These are phyloP conservation scores for Erynnis tages DNA, from an alignment of 2,888 invertebrate genomes.

Conservation along the genomic window DNA sequence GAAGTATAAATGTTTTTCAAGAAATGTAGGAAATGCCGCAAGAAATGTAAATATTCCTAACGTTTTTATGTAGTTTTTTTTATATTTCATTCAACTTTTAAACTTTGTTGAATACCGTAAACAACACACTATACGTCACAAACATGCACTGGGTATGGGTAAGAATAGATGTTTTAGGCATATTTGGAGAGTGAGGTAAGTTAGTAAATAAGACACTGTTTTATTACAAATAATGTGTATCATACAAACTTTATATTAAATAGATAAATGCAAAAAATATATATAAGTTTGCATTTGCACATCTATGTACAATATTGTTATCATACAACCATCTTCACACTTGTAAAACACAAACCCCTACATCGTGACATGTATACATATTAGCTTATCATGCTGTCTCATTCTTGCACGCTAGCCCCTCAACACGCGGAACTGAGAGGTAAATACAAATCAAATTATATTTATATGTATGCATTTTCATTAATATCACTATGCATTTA, in stretches of 20 bases:
- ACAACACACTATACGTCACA: too few relatives aligned
- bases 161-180: too few relatives aligned
- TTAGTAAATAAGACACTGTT: too few relatives aligned
- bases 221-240: too few relatives aligned
- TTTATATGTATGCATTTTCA: neutral
- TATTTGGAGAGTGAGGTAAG: too few relatives aligned
- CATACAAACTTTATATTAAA: too few relatives aligned
- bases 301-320: too few relatives aligned
- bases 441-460: constrained; percentile 53
- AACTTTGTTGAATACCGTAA: too few relatives aligned
- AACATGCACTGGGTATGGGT: too few relatives aligned
- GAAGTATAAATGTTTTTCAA: constrained; percentile 56
- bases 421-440: constrained; percentile 80
- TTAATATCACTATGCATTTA: neutral
- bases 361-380: constrained; percentile 40
- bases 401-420: constrained; percentile 79
- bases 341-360: neutral
- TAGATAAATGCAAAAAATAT: too few relatives aligned
- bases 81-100: neutral
- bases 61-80: neutral
- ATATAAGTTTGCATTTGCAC: too few relatives aligned
- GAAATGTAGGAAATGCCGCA: constrained; percentile 67
- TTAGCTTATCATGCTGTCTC: constrained; percentile 74
- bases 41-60: constrained; percentile 57
- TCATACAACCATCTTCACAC: too few relatives aligned